Percentiles rank a stretch among this genome's conserved stretches.
Conservation (phyloP, 2,888 invertebrate genomes). For the Hofmannophila pseudospretella region DNA sequence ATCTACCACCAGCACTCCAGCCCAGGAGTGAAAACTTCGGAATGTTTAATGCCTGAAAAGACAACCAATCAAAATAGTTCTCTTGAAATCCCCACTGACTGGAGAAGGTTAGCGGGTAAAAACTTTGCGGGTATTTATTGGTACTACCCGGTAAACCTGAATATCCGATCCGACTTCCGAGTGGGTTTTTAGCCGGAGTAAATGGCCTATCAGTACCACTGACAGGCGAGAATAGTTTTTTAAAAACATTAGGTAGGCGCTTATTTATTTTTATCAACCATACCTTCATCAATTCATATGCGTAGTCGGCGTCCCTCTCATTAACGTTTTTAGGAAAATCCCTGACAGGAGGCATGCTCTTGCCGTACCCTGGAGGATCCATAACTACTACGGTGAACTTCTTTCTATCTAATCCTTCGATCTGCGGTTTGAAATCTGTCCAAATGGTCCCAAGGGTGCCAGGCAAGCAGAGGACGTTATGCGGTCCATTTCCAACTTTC, state of each 20-base stretch:
- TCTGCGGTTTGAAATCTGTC: slow-evolving; percentile 90
- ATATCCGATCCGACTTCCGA: no score
- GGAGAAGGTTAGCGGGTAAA: no score
- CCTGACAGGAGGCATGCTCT: slow-evolving; percentile 86
- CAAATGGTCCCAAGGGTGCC: slow-evolving; percentile 89
- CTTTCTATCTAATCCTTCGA: slow-evolving; percentile 80
- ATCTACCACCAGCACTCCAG: slow-evolving; percentile 89
- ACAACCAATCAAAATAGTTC: neutral
- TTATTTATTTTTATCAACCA: no score
- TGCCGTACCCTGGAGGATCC: slow-evolving; percentile 94
- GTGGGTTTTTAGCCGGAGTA: no score
- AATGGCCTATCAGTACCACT: no score
- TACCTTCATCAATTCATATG: slow-evolving; percentile 84
- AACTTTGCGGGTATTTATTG: no score
- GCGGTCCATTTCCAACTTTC: slow-evolving; percentile 78
- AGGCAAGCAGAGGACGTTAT: slow-evolving; percentile 83
- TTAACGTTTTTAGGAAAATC: slow-evolving; percentile 84
- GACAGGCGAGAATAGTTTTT: no score
- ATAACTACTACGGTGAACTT: slow-evolving; percentile 83
- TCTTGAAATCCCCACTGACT: no score
- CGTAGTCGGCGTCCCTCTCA: slow-evolving; percentile 84
- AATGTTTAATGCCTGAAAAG: slow-evolving; percentile 67
- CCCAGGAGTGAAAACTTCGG: slow-evolving; percentile 83
- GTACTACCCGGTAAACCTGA: no score
- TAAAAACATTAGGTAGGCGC: no score